Evolutionary conservation across 2,888 invertebrate genomes (phyloP).

Genomic region (Deilephila elpenor): DNA sequence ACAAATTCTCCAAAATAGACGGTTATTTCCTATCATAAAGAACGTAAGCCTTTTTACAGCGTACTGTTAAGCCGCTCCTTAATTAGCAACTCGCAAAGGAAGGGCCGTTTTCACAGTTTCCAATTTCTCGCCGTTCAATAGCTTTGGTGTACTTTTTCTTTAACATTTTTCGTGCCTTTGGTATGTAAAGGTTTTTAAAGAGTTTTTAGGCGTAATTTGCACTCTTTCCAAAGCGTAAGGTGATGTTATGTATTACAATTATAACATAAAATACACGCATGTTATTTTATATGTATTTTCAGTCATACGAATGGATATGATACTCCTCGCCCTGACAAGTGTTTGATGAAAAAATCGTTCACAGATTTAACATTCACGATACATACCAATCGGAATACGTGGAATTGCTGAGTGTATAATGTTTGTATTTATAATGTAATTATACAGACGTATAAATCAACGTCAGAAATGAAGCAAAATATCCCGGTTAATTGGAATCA

Average conservation of each 20-base stretch:
- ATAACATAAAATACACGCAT: no score
- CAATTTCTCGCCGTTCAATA: not conserved
- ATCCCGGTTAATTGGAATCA: not conserved
- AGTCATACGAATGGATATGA: no score
- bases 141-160: not conserved
- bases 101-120: not conserved
- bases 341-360: no score
- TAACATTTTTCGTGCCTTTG: not conserved
- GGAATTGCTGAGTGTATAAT: not conserved
- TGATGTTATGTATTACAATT: no score
- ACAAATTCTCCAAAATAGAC: not conserved
- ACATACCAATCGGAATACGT: no score
- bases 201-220: no score
- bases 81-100: conserved; percentile 13
- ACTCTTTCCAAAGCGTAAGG: no score
- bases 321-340: no score
- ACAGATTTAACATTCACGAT: no score
- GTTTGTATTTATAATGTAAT: not conserved
- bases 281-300: no score
- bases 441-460: not conserved
- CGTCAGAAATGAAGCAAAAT: not conserved
- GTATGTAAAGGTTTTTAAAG: no score
- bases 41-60: not conserved
- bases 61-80: not conserved
- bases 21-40: not conserved